Evolutionary conservation across 2,888 invertebrate species (phyloP).

Genomic region (Cosmopolites sordidus): DNA sequence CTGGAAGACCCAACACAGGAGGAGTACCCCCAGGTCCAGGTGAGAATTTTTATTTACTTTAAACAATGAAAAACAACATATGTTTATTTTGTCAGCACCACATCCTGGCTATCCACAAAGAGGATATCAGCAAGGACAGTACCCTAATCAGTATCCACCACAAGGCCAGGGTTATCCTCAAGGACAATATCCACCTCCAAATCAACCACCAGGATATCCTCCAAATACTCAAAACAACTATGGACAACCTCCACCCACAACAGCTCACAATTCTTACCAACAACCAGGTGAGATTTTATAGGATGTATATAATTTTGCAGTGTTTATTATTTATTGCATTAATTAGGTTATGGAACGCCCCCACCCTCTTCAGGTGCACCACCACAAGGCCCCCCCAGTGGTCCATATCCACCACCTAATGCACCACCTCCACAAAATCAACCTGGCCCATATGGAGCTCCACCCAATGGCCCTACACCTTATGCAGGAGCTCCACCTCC

Average conservation of each 20-base stretch:
- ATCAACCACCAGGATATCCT: slow-evolving; percentile 65
- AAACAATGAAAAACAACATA: background rate
- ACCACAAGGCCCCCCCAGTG: slow-evolving; percentile 36
- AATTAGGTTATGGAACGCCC: slow-evolving; percentile 37
- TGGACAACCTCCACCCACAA: slow-evolving; percentile 59
- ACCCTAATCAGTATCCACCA: slow-evolving; percentile 62
- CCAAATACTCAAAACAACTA: slow-evolving; percentile 56
- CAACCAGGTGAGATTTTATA: too few species aligned
- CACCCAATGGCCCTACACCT: slow-evolving; percentile 41
- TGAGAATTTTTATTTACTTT: too few species aligned
- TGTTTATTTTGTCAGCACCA: slow-evolving; percentile 30
- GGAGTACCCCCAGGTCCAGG: slow-evolving; percentile 50
- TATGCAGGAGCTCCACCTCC: slow-evolving; percentile 40
- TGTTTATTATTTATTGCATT: background rate
- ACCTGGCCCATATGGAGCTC: slow-evolving; percentile 41
- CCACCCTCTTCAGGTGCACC: slow-evolving; percentile 44
- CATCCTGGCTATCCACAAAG: slow-evolving; percentile 63
- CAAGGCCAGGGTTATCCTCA: slow-evolving; percentile 64
- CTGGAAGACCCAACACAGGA: slow-evolving; percentile 49
- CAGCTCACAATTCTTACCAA: slow-evolving; percentile 55
- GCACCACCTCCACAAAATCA: slow-evolving; percentile 40
- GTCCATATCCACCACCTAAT: slow-evolving; percentile 47
- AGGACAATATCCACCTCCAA: slow-evolving; percentile 61
- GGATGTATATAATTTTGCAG: background rate
- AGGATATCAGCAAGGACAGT: slow-evolving; percentile 64